phyloP scores from a whole-genome alignment of 1,140 invertebrate species.

The Melitaea cinxia region DNA sequence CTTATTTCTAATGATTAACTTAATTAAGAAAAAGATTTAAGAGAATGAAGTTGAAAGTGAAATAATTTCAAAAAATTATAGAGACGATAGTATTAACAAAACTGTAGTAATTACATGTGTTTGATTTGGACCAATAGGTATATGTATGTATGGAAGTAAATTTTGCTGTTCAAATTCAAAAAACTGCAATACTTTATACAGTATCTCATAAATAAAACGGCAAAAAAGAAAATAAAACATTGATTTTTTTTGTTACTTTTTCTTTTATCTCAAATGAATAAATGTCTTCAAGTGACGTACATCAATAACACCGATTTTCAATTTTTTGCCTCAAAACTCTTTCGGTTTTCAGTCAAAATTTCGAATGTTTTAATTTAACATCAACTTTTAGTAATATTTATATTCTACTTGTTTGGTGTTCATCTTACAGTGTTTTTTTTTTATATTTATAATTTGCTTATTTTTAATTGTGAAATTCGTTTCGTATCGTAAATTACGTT shows the following conservation, averaged over 20 bases:
- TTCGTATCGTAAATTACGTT: no score
- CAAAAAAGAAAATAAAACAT: neutral
- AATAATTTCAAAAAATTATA: neutral
- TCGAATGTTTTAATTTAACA: conserved; percentile 10
- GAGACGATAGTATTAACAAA: no score
- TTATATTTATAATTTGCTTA: conserved; percentile 1
- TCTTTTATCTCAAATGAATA: neutral
- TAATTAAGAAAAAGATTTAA: neutral
- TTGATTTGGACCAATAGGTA: no score
- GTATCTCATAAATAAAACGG: neutral
- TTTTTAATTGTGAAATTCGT: neutral
- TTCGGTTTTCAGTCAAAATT: conserved; percentile 23
- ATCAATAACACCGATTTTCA: conserved; percentile 9
- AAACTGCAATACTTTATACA: no score
- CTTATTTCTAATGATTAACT: neutral
- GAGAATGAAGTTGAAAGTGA: neutral
- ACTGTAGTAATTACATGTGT: no score
- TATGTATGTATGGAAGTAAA: no score
- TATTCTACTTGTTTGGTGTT: conserved; percentile 28
- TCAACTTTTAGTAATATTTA: conserved; percentile 22
- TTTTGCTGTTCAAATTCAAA: no score
- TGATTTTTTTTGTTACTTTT: neutral
- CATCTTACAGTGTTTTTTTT: conserved; percentile 28
- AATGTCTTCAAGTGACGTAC: neutral
- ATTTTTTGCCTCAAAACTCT: conserved; percentile 23